These are phyloP conservation scores for Icerya purchasi DNA, from an alignment of 2,888 invertebrate species.

Conservation along the genomic window DNA sequence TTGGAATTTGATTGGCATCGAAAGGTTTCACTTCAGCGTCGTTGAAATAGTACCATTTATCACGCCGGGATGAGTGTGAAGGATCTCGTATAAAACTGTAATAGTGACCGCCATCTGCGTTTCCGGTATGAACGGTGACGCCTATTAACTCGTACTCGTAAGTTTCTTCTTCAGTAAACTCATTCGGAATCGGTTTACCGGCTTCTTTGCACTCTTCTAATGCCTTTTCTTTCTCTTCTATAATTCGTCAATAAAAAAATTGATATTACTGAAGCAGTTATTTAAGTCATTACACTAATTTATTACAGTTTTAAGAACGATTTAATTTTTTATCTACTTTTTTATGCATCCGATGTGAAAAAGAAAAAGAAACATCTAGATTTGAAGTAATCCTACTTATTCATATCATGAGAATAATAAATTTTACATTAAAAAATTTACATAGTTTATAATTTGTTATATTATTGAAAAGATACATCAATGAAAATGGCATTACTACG, in stretches of 20 bases:
- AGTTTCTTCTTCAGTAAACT: conserved; percentile 24
- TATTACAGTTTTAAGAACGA: neutral
- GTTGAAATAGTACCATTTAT: conserved; percentile 82
- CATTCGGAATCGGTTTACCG: conserved; percentile 18
- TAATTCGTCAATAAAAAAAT: conserved; percentile 18
- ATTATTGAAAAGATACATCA: no score
- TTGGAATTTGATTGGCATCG: conserved; percentile 81
- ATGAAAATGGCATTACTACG: no score
- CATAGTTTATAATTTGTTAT: no score
- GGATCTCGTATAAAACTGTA: conserved; percentile 87
- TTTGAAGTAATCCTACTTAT: no score
- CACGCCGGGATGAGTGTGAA: conserved; percentile 35
- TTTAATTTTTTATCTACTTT: neutral
- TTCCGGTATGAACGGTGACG: conserved; percentile 93
- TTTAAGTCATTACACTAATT: neutral
- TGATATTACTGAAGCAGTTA: conserved; percentile 1
- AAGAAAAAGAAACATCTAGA: no score
- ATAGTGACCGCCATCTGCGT: conserved; percentile 91
- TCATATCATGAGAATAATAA: no score
- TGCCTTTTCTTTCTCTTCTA: conserved; percentile 17
- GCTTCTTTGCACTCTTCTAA: conserved; percentile 18
- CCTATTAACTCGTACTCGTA: conserved; percentile 59
- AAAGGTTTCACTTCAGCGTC: conserved; percentile 87
- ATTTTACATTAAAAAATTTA: no score
- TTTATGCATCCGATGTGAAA: neutral